A percentile compares a stretch with the other conserved stretches of the same genome.
Conservation (phyloP, 1,140 invertebrate genomes). For the Alviniconcha marisindica region DNA sequence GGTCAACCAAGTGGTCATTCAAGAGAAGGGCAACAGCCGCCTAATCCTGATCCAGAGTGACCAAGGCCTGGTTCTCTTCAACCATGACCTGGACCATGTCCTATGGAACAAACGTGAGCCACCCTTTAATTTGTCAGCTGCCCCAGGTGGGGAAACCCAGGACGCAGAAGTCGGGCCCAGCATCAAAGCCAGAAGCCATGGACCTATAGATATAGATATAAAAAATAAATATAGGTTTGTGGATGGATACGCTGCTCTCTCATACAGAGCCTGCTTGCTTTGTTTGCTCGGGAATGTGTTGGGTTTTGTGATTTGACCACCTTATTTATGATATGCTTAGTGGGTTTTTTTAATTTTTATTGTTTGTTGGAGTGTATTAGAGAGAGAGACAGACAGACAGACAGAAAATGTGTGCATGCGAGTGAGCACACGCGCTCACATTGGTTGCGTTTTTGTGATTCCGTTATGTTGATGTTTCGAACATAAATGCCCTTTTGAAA, state of each 20-base stretch:
- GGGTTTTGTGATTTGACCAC: no score
- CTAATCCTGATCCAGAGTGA: not conserved
- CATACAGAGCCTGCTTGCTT: no score
- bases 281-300: no score
- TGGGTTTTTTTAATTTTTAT: not conserved
- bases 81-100: not conserved
- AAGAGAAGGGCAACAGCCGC: not conserved
- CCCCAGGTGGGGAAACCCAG: no score
- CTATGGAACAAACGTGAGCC: not conserved
- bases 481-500: not conserved
- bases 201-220: not conserved
- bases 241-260: no score
- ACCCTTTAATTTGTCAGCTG: not conserved
- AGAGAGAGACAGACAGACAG: not conserved
- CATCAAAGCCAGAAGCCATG: not conserved
- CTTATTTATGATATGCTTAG: not conserved
- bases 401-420: no score
- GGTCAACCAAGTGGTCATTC: not conserved
- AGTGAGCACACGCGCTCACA: not conserved
- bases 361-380: not conserved
- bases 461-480: not conserved
- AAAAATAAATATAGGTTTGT: no score
- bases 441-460: not conserved
- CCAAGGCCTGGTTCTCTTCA: not conserved
- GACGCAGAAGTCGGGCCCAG: not conserved